These are phyloP conservation scores for Hyalella azteca DNA, from an alignment of 2,888 invertebrate genomes.

Conservation along the genomic window DNA sequence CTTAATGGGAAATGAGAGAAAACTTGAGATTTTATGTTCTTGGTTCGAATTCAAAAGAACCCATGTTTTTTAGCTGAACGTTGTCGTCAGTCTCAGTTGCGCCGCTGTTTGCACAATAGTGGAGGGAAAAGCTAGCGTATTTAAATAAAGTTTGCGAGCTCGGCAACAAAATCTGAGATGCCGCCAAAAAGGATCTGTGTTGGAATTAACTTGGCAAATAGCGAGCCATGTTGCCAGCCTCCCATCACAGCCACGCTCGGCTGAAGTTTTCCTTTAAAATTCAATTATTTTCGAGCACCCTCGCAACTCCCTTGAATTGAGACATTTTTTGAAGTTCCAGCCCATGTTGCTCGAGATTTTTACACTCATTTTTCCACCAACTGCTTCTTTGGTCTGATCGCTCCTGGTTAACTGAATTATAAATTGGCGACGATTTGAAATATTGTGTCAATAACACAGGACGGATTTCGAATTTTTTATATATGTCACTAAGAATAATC, in stretches of 20 bases:
- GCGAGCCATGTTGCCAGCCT: background rate
- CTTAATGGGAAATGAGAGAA: too few relatives aligned
- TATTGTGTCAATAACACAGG: too few relatives aligned
- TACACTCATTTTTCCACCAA: too few relatives aligned
- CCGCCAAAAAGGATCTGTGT: background rate
- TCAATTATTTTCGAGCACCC: background rate
- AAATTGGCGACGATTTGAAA: too few relatives aligned
- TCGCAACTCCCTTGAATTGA: background rate
- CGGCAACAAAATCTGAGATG: background rate
- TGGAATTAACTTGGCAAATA: slow-evolving; percentile 21
- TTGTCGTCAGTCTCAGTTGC: background rate
- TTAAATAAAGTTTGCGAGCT: background rate
- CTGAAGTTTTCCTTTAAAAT: background rate
- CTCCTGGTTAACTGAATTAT: too few relatives aligned
- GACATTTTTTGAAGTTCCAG: background rate
- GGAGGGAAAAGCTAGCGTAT: background rate
- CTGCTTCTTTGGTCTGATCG: too few relatives aligned
- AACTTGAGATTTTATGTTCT: too few relatives aligned
- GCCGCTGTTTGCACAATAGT: background rate
- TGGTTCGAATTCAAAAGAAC: too few relatives aligned
- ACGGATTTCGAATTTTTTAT: too few relatives aligned
- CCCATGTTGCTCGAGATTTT: too few relatives aligned
- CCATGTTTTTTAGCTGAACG: background rate
- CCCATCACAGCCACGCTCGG: background rate
- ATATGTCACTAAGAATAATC: too few relatives aligned